A percentile compares a stretch with the other conserved stretches of the same genome.
Evolutionary conservation across 2,888 invertebrate genomes (phyloP).

Genomic region (Pyrochroa serraticornis): DNA sequence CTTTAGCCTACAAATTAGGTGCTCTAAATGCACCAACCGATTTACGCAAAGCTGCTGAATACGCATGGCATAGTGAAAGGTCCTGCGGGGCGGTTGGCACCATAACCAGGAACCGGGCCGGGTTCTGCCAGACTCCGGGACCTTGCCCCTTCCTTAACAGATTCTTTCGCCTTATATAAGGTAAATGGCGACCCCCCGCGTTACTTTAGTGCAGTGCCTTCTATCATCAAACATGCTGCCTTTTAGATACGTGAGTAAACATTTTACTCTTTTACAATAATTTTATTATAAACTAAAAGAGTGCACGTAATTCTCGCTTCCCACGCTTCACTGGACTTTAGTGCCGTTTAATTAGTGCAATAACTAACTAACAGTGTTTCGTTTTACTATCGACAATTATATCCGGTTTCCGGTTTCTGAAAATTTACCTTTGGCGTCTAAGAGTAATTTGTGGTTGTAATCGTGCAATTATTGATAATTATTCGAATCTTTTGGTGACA

Average conservation of each 20-base stretch:
- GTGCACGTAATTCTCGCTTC: too few species aligned
- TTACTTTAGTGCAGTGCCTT: constrained; percentile 55
- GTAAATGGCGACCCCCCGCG: constrained; percentile 53
- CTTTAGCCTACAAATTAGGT: constrained; percentile 5
- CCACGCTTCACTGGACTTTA: background rate
- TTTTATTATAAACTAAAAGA: too few species aligned
- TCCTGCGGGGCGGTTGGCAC: constrained; percentile 34
- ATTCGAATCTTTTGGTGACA: background rate
- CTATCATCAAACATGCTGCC: constrained; percentile 50
- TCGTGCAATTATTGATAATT: background rate
- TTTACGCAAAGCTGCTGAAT: background rate
- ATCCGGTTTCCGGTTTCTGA: too few species aligned
- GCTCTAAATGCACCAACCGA: constrained; percentile 17
- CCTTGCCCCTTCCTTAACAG: constrained; percentile 55
- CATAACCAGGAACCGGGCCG: constrained; percentile 46
- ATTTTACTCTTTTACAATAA: constrained; percentile 5
- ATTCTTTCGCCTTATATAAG: constrained; percentile 54
- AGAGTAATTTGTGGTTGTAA: background rate
- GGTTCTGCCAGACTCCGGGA: constrained; percentile 52
- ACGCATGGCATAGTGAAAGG: constrained; percentile 34
- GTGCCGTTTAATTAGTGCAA: constrained; percentile 8
- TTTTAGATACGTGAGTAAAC: constrained; percentile 55
- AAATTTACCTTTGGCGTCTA: background rate
- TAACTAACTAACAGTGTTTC: constrained; percentile 4
- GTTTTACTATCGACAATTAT: background rate